Conservation (phyloP, 1,140 invertebrate genomes). For the Thalassaphorura encarpata region DNA sequence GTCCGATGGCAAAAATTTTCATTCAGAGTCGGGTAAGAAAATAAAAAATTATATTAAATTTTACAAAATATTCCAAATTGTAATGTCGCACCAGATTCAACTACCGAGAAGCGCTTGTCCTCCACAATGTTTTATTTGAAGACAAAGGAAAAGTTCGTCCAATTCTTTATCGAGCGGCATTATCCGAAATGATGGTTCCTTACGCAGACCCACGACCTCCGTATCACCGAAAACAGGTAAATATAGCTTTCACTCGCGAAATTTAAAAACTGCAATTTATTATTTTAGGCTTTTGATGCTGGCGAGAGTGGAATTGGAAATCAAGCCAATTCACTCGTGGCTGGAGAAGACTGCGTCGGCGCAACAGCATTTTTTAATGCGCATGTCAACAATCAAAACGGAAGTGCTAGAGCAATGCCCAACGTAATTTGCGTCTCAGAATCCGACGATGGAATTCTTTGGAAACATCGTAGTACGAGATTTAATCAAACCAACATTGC, state of each 20-base stretch:
- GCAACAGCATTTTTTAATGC: slow-evolving; percentile 27
- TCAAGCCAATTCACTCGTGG: slow-evolving; percentile 22
- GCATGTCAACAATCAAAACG: slow-evolving; percentile 15
- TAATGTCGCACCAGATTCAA: too few species aligned
- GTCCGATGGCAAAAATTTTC: too few species aligned
- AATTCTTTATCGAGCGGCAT: slow-evolving; percentile 20
- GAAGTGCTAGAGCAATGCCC: slow-evolving; percentile 15
- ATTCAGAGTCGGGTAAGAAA: too few species aligned
- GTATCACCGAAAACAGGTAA: slow-evolving; percentile 28
- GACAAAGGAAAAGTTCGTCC: slow-evolving; percentile 18
- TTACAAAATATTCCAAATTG: too few species aligned
- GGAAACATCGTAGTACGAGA: slow-evolving; percentile 24
- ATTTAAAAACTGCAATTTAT: too few species aligned
- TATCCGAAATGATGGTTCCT: slow-evolving; percentile 26
- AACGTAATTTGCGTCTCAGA: slow-evolving; percentile 30
- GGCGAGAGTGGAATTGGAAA: slow-evolving; percentile 23
- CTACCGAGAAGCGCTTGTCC: slow-evolving; percentile 25
- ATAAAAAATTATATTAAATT: too few species aligned
- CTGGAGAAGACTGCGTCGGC: slow-evolving; percentile 29
- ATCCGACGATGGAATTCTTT: slow-evolving; percentile 22
- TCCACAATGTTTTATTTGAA: slow-evolving; percentile 21
- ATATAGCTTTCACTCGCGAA: too few species aligned
- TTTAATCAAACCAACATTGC: slow-evolving; percentile 12
- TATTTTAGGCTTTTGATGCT: slow-evolving; percentile 12
- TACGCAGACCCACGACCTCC: slow-evolving; percentile 28